Conservation (phyloP, 2,113 vertebrate species). For the Lepus americanus region DNA sequence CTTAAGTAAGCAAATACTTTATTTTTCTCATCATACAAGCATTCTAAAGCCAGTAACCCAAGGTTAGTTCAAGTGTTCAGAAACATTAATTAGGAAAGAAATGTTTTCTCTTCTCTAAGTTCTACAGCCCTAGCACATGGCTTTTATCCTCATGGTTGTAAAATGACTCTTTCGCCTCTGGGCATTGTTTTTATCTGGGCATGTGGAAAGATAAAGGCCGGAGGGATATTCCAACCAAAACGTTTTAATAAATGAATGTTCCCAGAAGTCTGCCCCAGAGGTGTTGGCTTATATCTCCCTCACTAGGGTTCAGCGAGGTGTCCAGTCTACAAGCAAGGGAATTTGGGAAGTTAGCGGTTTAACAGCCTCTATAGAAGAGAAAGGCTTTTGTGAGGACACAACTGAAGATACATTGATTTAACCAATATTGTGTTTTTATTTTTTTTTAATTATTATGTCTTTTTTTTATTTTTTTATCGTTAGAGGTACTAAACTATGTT, state of each 20-base stretch:
- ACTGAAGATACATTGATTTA: background rate
- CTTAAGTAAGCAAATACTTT: conserved; percentile 21
- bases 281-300: background rate
- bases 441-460: too few relatives aligned
- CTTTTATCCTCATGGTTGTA: background rate
- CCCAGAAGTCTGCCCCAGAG: background rate
- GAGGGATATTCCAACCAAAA: background rate
- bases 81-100: background rate
- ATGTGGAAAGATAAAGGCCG: background rate
- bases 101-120: background rate
- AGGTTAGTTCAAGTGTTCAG: background rate
- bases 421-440: background rate
- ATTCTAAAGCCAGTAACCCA: background rate
- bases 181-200: background rate
- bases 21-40: background rate
- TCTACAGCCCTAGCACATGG: too few relatives aligned
- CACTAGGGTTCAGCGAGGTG: background rate
- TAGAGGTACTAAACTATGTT: too few relatives aligned
- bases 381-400: background rate
- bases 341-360: background rate
- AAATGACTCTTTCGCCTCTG: background rate
- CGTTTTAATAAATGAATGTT: background rate
- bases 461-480: too few relatives aligned
- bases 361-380: background rate
- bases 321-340: background rate